phyloP scores from a whole-genome alignment of 2,113 vertebrate species.

The Hippotragus niger region DNA sequence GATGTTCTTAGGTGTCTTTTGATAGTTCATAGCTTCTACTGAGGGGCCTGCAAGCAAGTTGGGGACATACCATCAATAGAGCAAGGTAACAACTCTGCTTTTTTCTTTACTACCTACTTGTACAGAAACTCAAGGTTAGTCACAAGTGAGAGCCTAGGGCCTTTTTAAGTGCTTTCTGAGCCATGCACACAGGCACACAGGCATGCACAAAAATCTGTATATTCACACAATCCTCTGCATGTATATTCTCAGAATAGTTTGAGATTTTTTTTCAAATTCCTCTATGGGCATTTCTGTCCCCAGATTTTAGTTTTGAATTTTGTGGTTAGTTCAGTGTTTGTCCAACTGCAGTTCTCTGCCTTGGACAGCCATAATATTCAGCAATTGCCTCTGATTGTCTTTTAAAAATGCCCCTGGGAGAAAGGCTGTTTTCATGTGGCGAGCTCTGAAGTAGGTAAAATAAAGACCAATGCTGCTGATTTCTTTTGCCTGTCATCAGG shows the following conservation, averaged over 20 bases:
- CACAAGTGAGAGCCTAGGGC: not conserved
- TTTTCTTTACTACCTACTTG: not conserved
- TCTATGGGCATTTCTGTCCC: not conserved
- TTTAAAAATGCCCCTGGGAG: not conserved
- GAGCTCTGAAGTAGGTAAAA: not conserved
- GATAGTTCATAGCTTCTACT: not conserved
- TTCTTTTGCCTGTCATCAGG: not conserved
- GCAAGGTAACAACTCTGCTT: not conserved
- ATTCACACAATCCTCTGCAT: not conserved
- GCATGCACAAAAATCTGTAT: rapidly evolving
- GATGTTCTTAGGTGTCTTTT: not conserved
- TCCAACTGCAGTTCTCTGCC: not conserved
- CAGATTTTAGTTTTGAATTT: not conserved
- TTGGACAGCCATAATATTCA: not conserved
- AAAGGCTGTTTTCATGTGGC: not conserved
- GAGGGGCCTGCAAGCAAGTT: rapidly evolving
- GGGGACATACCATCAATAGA: not conserved
- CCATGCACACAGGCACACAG: too few relatives aligned
- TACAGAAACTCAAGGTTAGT: not conserved
- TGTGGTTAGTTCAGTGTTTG: not conserved
- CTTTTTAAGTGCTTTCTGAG: not conserved
- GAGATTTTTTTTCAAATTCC: not conserved
- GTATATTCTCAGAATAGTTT: not conserved
- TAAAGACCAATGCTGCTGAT: not conserved
- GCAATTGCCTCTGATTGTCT: not conserved